These are phyloP conservation scores for Amphibalanus amphitrite DNA, from an alignment of 1,140 invertebrate genomes.

Conservation along the genomic window DNA sequence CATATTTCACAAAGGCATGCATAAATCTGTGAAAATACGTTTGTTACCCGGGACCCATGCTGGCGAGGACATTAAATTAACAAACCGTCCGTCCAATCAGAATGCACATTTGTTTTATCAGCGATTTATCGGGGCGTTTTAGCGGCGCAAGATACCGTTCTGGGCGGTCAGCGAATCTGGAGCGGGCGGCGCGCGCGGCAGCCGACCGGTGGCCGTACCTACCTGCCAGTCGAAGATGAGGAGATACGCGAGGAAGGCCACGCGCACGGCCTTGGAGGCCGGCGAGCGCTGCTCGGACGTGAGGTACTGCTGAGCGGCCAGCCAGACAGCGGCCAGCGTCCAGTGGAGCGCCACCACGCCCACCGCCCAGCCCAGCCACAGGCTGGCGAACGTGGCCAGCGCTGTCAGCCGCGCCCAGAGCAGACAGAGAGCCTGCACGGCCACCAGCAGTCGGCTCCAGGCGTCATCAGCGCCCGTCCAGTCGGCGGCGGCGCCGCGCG, in stretches of 20 bases:
- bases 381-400: slow-evolving; percentile 13
- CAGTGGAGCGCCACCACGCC: slow-evolving; percentile 14
- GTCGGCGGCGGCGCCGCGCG: slow-evolving; percentile 2
- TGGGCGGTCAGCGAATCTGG: no score
- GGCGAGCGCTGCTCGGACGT: slow-evolving; percentile 9
- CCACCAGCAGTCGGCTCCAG: slow-evolving; percentile 14
- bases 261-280: slow-evolving; percentile 9
- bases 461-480: slow-evolving; percentile 9
- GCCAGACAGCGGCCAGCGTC: slow-evolving; percentile 14
- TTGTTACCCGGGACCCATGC: no score
- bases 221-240: slow-evolving; percentile 16
- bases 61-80: no score
- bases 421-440: slow-evolving; percentile 13
- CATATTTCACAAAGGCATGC: no score
- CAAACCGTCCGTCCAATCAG: no score
- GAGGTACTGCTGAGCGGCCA: slow-evolving; percentile 14
- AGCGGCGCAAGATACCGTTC: no score
- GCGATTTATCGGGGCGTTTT: no score
- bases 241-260: slow-evolving; percentile 15
- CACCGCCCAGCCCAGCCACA: slow-evolving; percentile 12
- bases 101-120: no score
- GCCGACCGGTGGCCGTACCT: background rate
- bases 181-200: background rate
- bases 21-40: no score
- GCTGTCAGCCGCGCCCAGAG: slow-evolving; percentile 15